Evolutionary conservation across 2,797 vertebrate genomes (phyloP), one percentile per base, ranked within the genome.

Genomic region (Manis javanica): DNA sequence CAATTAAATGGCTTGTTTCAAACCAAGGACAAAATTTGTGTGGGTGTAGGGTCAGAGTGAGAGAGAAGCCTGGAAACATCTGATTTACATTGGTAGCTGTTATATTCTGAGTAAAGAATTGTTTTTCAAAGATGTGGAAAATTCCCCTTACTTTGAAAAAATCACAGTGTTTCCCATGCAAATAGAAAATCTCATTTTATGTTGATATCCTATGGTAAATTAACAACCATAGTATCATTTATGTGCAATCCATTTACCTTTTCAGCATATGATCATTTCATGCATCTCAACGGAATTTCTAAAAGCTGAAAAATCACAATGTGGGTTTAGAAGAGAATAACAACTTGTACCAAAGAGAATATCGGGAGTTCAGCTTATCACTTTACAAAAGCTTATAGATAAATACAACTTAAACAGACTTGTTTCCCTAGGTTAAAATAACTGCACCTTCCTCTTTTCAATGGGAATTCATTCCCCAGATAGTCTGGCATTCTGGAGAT

Each of bases 261-360:
- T 87, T 87, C 53, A 86, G 68, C 55, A 77, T 75, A 29, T 77
- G 78, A 85, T 82, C 90, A n/a, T 84, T 91, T 46, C 90, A 42
- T 87, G 96, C 53, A 87, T 94, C 94, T 96, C 91, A 87, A 69
- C 91, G 87, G 93, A 92, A 77, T 89, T 92, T 91, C 63, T 77
- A 83, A 84, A 23, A 78, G 53, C 51, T 79, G 75, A 63, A 84
- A 93, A 84, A 66, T 13, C 59, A 91, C 81, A 95, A 93, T 87
- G 86, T 63, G 29, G 46, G 19, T 57, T 11, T n/a, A 90, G 66
- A 88, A 88, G 51, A 59, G 79, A 87, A 95, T 57, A 72, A 59
- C 59, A 77, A 19, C 91, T 86, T 82, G 69, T 71, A 90, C 55
- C 91, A 91, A 75, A 75, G 91, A 93, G 95, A 96, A 49, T 87